Evolutionary conservation across 2,888 invertebrate species (phyloP), one percentile per base, ranked within the genome.

Genomic region (Lasioglossum marginatum): DNA sequence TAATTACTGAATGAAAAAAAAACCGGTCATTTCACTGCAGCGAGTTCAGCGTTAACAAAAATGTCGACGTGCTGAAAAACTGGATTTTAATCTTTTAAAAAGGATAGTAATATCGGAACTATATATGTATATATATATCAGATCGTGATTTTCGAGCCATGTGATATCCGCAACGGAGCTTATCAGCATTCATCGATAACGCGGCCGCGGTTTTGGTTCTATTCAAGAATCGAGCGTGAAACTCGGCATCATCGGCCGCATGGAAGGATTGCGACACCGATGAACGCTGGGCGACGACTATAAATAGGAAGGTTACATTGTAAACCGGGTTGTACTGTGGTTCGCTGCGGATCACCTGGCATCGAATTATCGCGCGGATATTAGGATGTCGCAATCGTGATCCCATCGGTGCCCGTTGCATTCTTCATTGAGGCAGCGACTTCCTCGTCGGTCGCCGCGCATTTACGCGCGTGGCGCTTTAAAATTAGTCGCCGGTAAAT

Each of bases 401-500:
- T 27, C 40, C 5, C 12, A 27, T 57, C 43, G 74, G 40, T 78
- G 75, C 77, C 75, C 79, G 72, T 75, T 70, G 82, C 88, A 79
- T 89, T 89, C 89, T 89, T 82, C 82, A 78, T 73, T 89, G 75
- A 16, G 74, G 66, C 27, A 71, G 45, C 74, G 77, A 80, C 76
- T 88, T 86, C 81, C 81, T 83, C 68, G 79, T 68, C 74, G 45
- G 52, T n/a, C 73, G 52, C 63, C 77, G 68, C 71, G 75, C 57
- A 81, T 72, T 43, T 84, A 16, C 48, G 76, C 81, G 80, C 81
- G 88, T 88, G 82, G 82, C 84, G 76, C 80, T 84, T 79, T 79
- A 86, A 88, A 89, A 89, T 70, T 87, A 87, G 87, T 83, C 87
- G 76, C 75, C 63, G 85, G 60, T 85, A 87, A 82, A 87, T 63